Conservation (phyloP, 2,113 vertebrate genomes). For the Pao palembangensis region DNA sequence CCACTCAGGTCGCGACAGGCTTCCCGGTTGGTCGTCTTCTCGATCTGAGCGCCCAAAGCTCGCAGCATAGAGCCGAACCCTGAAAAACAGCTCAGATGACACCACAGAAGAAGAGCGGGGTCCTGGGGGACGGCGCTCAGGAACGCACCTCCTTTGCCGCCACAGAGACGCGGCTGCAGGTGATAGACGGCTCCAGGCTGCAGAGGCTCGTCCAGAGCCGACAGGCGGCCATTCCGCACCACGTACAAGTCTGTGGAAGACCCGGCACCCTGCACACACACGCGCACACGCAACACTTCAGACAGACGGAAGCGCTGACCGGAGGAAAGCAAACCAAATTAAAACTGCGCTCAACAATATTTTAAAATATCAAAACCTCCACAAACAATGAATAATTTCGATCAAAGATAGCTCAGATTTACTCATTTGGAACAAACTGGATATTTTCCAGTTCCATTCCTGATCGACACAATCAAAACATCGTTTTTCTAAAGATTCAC, state of each 20-base stretch:
- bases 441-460: no score
- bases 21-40: conserved; percentile 96
- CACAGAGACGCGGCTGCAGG: conserved; percentile 84
- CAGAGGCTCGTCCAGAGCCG: conserved; percentile 58
- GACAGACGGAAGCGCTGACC: neutral
- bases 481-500: no score
- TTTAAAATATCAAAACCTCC: no score
- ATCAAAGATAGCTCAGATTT: no score
- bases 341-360: no score
- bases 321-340: no score
- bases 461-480: no score
- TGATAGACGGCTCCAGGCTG: conserved; percentile 81
- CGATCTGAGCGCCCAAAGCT: conserved; percentile 95
- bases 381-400: no score
- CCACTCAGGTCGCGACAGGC: conserved; percentile 95
- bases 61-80: conserved; percentile 97
- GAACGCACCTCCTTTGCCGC: conserved; percentile 90
- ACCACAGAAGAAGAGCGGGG: conserved; percentile 1
- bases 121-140: neutral
- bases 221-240: conserved; percentile 72
- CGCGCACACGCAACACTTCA: neutral
- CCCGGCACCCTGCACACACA: conserved; percentile 66
- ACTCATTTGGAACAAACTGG: no score
- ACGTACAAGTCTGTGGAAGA: conserved; percentile 78
- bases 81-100: conserved; percentile 41